Base-by-base conservation (phyloP, 2,888 invertebrate genomes). In the Gibbula magus region DNA sequence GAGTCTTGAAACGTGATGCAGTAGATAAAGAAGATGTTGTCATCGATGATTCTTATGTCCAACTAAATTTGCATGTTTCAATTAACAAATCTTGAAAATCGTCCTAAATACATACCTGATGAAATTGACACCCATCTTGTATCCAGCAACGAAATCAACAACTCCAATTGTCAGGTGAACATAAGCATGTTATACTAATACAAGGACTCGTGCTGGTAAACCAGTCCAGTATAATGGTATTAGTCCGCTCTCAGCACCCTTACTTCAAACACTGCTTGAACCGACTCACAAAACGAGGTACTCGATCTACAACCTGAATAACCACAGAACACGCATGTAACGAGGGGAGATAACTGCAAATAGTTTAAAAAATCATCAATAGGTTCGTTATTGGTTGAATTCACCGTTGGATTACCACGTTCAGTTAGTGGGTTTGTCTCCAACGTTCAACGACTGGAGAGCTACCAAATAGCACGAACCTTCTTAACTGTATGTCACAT, bases 311-410 rank as follows among this genome's bases (percentile, higher is more conserved):
- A 61, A 25, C 61, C 61, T 61, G 61, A 61, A 61, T 18, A 61
- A 7, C 61, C 16, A 16, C 25, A 10, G 56, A 29, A 25, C 13
- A 2, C 8, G 16, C 29, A 25, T 61, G 5, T 13, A 45, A 45
- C 1, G 3, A 61, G 25, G 61, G 61, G 61, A 61, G 61, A 18
- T 61, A 61, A 61, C 29, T n/a, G 61, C 61, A 29, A 16, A 25
- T 7, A 13, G 25, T 25, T 29, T 20, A 16, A 25, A 25, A 16
- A 61, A 25, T 25, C 61, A 25, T 61, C 29, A 29, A 45, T 29
- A 61, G 61, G 25, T 61, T 29, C 29, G 61, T 61, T 61, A 61
- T 61, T 61, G 61, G 61, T 61, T 61, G 29, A 61, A 29, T 61
- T 61, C 61, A 61, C 25, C 18, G 29, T 61, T 25, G 61, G 29